Conservation (phyloP, 2,888 invertebrate genomes). For the Chaetogeoica ovagalla region DNA sequence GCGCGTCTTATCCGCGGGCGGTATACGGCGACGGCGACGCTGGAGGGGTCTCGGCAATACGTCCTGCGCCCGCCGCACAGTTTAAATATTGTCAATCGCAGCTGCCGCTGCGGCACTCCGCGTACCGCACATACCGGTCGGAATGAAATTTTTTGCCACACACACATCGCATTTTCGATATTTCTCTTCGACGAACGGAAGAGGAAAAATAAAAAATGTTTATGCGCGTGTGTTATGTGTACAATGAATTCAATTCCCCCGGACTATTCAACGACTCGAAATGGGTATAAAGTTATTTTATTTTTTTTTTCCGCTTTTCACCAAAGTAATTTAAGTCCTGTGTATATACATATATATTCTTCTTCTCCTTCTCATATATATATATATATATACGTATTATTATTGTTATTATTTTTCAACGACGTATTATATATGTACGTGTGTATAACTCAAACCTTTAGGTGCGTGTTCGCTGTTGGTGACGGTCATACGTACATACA, state of each 20-base stretch:
- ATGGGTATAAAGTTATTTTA: constrained; percentile 40
- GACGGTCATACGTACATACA: constrained; percentile 1
- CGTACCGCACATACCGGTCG: not conserved
- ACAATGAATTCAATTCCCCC: constrained; percentile 51
- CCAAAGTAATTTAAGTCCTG: not conserved
- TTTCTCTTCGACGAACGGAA: too few relatives aligned
- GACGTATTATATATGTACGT: not conserved
- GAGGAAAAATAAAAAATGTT: too few relatives aligned
- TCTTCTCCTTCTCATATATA: not conserved
- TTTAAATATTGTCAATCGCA: constrained; percentile 52
- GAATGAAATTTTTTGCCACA: constrained; percentile 14
- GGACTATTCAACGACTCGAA: constrained; percentile 30
- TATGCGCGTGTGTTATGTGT: not conserved
- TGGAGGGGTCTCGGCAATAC: constrained; percentile 15
- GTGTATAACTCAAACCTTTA: not conserved
- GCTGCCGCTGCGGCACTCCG: constrained; percentile 38
- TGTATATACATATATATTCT: not conserved
- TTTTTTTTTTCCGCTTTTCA: not conserved
- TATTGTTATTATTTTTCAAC: constrained; percentile 38
- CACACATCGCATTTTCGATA: too few relatives aligned
- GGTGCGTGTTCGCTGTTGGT: constrained; percentile 8
- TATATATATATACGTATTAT: not conserved
- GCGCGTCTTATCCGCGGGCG: not conserved
- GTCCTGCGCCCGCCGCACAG: constrained; percentile 14
- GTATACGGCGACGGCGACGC: constrained; percentile 4